These are phyloP conservation scores for Cochlearius cochlearius DNA, from an alignment of 2,113 vertebrate genomes.

Conservation along the genomic window DNA sequence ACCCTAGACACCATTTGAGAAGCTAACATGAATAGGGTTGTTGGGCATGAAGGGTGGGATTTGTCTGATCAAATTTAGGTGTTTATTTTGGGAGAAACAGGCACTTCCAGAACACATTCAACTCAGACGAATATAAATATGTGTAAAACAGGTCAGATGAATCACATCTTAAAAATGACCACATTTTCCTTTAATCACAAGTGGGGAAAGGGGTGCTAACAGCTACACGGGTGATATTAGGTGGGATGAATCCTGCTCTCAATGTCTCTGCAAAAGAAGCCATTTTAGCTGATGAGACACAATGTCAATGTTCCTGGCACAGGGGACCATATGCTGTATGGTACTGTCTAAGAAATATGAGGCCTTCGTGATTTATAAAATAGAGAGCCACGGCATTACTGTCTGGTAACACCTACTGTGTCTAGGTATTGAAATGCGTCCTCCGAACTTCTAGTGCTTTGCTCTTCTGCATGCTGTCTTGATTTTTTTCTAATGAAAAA, in stretches of 20 bases:
- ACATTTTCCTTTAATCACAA: not conserved
- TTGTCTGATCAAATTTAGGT: not conserved
- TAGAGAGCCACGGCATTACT: not conserved
- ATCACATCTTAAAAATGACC: not conserved
- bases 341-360: not conserved
- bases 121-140: rapidly evolving
- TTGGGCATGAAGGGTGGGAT: not conserved
- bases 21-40: not conserved
- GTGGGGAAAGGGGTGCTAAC: not conserved
- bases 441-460: not conserved
- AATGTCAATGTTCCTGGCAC: not conserved
- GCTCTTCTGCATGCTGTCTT: not conserved
- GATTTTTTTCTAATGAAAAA: not conserved
- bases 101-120: not conserved
- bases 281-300: not conserved
- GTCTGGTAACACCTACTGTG: not conserved
- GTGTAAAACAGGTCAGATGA: not conserved
- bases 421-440: not conserved
- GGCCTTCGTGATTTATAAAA: not conserved
- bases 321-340: not conserved
- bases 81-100: not conserved
- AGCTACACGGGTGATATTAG: not conserved
- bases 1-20: not conserved
- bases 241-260: not conserved
- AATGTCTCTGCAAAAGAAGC: not conserved